Conservation (phyloP, 2,888 invertebrate species). For the Myopa tessellatipennis region DNA sequence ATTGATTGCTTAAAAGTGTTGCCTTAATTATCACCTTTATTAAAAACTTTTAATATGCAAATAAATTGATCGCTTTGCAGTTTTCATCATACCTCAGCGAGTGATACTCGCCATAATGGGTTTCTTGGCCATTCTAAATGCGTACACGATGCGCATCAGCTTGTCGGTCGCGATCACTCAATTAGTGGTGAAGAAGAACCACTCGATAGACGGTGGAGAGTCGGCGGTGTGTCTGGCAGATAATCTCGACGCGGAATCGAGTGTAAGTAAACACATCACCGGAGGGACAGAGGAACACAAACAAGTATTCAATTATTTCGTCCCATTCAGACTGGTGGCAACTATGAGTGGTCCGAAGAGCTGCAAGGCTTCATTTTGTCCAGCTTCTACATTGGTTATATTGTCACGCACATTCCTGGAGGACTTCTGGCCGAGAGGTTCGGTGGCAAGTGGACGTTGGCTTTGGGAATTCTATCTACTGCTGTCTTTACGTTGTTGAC, state of each 20-base stretch:
- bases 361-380: constrained; percentile 83
- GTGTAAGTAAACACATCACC: constrained; percentile 40
- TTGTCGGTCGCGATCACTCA: constrained; percentile 79
- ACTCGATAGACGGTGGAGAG: constrained; percentile 47
- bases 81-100: constrained; percentile 70
- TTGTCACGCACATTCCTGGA: constrained; percentile 84
- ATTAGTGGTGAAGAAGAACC: constrained; percentile 70
- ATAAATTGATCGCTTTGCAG: constrained; percentile 48
- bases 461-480: constrained; percentile 84
- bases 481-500: constrained; percentile 85
- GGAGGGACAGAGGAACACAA: neutral
- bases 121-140: constrained; percentile 77
- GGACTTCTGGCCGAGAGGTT: constrained; percentile 83
- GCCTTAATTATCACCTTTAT: neutral
- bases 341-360: constrained; percentile 75
- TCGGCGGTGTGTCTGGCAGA: constrained; percentile 57
- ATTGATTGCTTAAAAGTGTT: too few relatives aligned
- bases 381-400: constrained; percentile 88
- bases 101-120: constrained; percentile 80
- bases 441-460: constrained; percentile 87
- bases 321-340: constrained; percentile 50
- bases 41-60: neutral
- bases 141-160: constrained; percentile 81
- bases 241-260: constrained; percentile 48
- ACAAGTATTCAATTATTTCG: neutral